Conservation (phyloP, 2,797 vertebrate species). For the Aplochiton taeniatus region DNA sequence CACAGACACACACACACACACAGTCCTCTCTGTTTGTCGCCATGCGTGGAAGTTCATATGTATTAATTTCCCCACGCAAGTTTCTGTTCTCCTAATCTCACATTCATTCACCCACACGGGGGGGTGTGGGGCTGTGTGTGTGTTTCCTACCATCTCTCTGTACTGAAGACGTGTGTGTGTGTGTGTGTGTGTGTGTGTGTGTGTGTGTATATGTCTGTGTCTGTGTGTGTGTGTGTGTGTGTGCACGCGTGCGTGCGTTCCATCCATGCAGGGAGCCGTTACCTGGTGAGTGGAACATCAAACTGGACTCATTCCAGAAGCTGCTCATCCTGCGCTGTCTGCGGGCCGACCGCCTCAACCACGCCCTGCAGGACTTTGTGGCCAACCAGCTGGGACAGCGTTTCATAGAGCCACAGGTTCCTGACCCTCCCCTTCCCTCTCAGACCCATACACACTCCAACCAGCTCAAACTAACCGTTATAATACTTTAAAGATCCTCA, state of each 20-base stretch:
- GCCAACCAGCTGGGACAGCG: conserved; percentile 78
- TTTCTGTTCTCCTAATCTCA: no score
- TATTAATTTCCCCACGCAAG: no score
- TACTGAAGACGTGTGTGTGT: not conserved
- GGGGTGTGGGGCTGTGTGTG: conserved; percentile 21
- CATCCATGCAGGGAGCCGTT: conserved; percentile 74
- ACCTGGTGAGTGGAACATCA: conserved; percentile 77
- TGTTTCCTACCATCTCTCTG: not conserved
- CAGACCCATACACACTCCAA: no score
- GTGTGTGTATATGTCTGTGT: conserved; percentile 5
- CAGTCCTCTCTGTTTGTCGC: no score
- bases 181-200: conserved; percentile 2
- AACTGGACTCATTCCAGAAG: conserved; percentile 87
- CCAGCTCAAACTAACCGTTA: no score
- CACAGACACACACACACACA: not conserved
- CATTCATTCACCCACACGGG: no score
- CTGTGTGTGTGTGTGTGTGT: conserved; percentile 13
- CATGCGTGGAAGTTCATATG: no score
- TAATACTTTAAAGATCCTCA: no score
- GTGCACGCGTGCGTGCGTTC: conserved; percentile 4
- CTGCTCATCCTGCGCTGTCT: conserved; percentile 87
- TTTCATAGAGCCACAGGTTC: conserved; percentile 90
- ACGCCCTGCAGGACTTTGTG: conserved; percentile 90
- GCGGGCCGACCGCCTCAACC: conserved; percentile 84
- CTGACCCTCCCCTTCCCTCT: not conserved